Evolutionary conservation across 35 echinoderm and acorn worm genomes (phyloP).

Genomic region (Ptychodera flava): DNA sequence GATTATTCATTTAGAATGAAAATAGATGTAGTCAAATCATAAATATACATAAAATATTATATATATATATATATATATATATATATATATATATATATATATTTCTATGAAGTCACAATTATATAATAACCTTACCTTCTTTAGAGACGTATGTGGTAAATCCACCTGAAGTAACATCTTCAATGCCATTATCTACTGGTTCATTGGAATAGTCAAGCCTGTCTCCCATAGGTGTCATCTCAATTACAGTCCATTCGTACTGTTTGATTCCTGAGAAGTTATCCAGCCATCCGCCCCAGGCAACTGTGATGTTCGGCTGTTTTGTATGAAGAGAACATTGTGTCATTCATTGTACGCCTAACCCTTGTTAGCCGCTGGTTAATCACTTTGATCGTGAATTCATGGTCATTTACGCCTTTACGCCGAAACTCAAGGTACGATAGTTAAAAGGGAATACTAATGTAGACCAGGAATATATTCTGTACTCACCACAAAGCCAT

Average conservation of each 20-base stretch:
- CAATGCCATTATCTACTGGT: background rate
- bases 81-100: background rate
- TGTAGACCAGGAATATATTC: no score
- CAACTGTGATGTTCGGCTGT: background rate
- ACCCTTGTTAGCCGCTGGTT: no score
- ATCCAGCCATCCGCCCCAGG: background rate
- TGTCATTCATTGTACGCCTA: no score
- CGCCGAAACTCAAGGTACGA: no score
- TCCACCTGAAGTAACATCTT: background rate
- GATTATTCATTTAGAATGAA: background rate
- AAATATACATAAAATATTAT: background rate
- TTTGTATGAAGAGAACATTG: no score
- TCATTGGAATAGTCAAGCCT: background rate
- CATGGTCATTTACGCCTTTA: no score
- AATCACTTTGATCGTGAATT: no score
- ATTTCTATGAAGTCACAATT: background rate
- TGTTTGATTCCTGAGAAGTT: background rate
- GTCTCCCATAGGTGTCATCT: background rate
- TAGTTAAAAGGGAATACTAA: no score
- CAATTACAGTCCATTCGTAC: background rate
- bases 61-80: background rate
- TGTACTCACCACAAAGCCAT: no score
- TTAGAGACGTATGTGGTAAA: background rate
- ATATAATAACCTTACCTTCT: background rate
- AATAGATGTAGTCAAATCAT: background rate